Percentiles rank a stretch among this genome's conserved stretches.
Evolutionary conservation across 2,113 vertebrate species (phyloP).

Genomic region (Trichomycterus rosablanca): DNA sequence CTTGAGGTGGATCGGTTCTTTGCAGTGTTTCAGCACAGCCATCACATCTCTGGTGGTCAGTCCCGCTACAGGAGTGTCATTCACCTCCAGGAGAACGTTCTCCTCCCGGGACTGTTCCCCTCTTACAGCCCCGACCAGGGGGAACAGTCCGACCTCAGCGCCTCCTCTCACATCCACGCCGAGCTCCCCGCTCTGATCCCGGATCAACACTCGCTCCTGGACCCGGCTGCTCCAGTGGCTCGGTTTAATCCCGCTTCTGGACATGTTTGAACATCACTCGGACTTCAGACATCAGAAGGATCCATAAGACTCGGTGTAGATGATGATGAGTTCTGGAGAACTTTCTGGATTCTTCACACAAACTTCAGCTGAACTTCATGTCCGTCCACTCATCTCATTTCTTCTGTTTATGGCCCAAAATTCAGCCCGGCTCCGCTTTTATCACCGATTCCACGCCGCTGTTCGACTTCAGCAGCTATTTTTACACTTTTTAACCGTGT

Average conservation of each 20-base stretch:
- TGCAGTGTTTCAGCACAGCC: conserved; percentile 92
- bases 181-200: conserved; percentile 78
- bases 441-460: not conserved
- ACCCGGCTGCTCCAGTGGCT: conserved; percentile 97
- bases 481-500: conserved; percentile 29
- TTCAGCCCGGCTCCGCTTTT: not conserved
- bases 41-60: conserved; percentile 92
- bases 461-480: not conserved
- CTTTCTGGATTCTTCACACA: too few species aligned
- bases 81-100: conserved; percentile 91
- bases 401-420: not conserved
- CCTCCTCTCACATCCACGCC: conserved; percentile 88
- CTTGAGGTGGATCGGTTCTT: conserved; percentile 91
- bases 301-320: not conserved
- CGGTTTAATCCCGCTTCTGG: conserved; percentile 91
- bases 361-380: not conserved
- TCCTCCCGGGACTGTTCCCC: conserved; percentile 75
- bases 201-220: conserved; percentile 84
- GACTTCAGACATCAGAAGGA: conserved; percentile 36
- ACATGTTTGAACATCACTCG: conserved; percentile 76
- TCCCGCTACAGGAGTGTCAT: conserved; percentile 92
- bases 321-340: too few species aligned
- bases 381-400: not conserved
- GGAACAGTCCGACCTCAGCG: conserved; percentile 93
- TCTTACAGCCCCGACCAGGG: conserved; percentile 82